These are phyloP conservation scores for Aegithalos caudatus DNA, from an alignment of 2,113 vertebrate species.

Conservation along the genomic window DNA sequence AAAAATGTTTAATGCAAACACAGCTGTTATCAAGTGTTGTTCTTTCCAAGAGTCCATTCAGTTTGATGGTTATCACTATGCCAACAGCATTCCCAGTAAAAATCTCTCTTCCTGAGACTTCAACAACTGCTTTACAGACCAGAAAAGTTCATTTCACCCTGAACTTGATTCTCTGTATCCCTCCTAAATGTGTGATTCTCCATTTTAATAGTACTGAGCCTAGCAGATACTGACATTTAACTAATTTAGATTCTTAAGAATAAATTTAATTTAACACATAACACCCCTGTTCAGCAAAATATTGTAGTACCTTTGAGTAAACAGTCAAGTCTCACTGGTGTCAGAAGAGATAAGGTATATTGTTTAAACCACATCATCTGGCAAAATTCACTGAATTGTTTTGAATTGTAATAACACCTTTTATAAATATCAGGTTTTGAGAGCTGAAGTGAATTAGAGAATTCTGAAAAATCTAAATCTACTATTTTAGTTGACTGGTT, in stretches of 20 bases:
- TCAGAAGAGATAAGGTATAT: neutral
- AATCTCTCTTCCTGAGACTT: neutral
- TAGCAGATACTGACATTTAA: neutral
- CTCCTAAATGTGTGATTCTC: neutral
- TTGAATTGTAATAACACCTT: neutral
- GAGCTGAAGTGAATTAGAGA: neutral
- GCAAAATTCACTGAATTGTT: neutral
- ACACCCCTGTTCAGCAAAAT: neutral
- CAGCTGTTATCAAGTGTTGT: conserved; percentile 70
- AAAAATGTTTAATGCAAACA: conserved; percentile 70
- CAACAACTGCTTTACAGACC: neutral
- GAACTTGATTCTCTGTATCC: neutral
- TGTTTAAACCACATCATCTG: neutral
- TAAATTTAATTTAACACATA: neutral
- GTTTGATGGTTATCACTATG: conserved; percentile 64
- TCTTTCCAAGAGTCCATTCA: conserved; percentile 69
- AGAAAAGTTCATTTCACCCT: neutral
- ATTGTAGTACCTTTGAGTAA: neutral
- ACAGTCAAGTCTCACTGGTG: neutral
- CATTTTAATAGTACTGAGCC: neutral
- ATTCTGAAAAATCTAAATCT: neutral
- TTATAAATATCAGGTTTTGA: neutral
- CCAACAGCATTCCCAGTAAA: conserved; percentile 37
- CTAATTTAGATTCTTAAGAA: neutral
- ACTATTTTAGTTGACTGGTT: neutral